These are phyloP conservation scores for Nesoenas mayeri DNA, from an alignment of 2,113 vertebrate species.

Conservation along the genomic window DNA sequence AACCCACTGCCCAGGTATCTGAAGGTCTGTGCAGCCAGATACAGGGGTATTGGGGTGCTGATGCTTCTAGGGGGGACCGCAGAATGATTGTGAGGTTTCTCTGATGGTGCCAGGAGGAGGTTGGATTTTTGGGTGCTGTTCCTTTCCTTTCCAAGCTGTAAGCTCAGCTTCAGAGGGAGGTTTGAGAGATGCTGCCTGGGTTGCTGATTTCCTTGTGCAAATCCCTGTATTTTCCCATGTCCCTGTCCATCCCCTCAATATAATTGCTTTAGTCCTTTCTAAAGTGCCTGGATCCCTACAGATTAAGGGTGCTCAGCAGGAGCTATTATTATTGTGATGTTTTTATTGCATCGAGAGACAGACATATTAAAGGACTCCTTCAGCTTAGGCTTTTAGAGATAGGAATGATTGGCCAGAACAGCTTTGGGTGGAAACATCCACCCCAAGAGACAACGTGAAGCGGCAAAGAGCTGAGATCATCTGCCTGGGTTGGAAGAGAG, in stretches of 20 bases:
- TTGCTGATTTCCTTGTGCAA: not conserved
- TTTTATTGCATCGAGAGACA: slow-evolving; percentile 46
- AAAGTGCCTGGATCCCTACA: slow-evolving; percentile 42
- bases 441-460: not conserved
- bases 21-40: not conserved
- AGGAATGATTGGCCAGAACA: not conserved
- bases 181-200: not conserved
- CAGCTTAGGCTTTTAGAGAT: not conserved
- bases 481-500: not conserved
- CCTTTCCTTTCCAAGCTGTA: not conserved
- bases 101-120: not conserved
- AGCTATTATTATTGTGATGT: slow-evolving; percentile 54
- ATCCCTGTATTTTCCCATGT: not conserved
- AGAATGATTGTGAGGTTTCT: not conserved
- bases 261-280: slow-evolving; percentile 52
- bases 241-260: not conserved
- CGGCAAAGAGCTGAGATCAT: not conserved
- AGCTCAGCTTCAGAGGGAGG: not conserved
- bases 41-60: not conserved
- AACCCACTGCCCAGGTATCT: accelerated
- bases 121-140: not conserved
- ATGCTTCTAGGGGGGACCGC: accelerated
- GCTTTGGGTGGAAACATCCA: not conserved
- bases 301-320: slow-evolving; percentile 55
- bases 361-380: slow-evolving; percentile 40